Conservation (phyloP, 2,797 vertebrate species). For the Lutjanus campechanus region DNA sequence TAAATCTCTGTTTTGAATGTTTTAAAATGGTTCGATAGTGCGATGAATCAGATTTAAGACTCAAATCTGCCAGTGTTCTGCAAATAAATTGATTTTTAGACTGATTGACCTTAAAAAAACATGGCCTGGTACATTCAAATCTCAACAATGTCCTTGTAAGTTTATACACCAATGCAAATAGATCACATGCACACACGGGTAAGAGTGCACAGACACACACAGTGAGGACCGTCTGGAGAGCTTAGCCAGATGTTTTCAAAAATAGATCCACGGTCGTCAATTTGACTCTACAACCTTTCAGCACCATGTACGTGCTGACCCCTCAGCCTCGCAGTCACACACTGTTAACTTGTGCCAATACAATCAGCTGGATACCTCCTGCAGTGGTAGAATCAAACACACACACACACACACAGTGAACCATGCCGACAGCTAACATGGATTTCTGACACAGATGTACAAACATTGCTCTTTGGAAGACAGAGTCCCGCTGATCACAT, state of each 20-base stretch:
- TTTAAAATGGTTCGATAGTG: no score
- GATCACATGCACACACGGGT: constrained; percentile 12
- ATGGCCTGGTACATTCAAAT: neutral
- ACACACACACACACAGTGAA: no score
- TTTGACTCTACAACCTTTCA: constrained; percentile 54
- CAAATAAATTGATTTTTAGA: neutral
- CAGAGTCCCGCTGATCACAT: neutral
- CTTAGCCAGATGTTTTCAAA: constrained; percentile 63
- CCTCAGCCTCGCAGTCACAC: constrained; percentile 28
- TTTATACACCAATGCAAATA: constrained; percentile 27
- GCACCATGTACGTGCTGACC: constrained; percentile 6
- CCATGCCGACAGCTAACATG: neutral
- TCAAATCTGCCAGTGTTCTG: neutral
- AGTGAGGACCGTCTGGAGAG: constrained; percentile 9
- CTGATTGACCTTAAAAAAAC: constrained; percentile 3
- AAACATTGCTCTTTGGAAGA: neutral
- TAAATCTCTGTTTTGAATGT: no score
- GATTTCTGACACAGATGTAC: neutral
- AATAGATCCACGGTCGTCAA: constrained; percentile 60
- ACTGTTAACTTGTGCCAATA: neutral
- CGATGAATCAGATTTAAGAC: no score
- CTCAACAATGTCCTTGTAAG: constrained; percentile 25
- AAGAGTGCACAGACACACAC: neutral
- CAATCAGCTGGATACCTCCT: neutral
- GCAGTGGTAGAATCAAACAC: neutral